A percentile compares a stretch with the other conserved stretches of the same genome.
Conservation (phyloP, 2,113 vertebrate genomes). For the Toxotes jaculatrix region DNA sequence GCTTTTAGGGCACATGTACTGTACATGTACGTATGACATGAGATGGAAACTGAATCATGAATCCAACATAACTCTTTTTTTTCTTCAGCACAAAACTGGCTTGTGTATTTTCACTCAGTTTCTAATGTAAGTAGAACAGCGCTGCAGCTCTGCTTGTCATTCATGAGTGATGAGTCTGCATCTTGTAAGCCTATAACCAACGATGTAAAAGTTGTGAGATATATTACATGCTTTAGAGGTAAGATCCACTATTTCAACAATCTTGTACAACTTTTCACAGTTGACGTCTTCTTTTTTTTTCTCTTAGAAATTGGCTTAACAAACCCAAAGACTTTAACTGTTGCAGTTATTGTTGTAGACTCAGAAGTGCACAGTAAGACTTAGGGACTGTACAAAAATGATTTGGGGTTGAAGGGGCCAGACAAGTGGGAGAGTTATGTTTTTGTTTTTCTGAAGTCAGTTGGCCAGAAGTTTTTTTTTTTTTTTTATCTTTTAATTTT, state of each 20-base stretch:
- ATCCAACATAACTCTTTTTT: not conserved
- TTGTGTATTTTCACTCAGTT: not conserved
- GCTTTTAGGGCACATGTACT: constrained; percentile 59
- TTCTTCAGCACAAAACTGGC: constrained; percentile 2
- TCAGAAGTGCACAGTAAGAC: not conserved
- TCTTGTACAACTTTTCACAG: constrained; percentile 9
- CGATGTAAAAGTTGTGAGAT: constrained; percentile 2
- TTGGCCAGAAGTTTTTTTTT: no score
- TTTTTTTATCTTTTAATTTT: not conserved
- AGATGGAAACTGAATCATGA: constrained; percentile 50
- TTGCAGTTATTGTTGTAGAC: not conserved
- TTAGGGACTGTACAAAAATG: constrained; percentile 18
- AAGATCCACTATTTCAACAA: constrained; percentile 15
- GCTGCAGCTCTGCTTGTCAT: constrained; percentile 15
- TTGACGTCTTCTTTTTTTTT: not conserved
- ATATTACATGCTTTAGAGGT: not conserved
- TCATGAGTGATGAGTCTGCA: not conserved
- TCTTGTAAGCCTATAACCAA: constrained; percentile 19
- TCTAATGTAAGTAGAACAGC: not conserved
- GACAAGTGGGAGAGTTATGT: not conserved
- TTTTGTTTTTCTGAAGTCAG: not conserved
- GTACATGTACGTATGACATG: constrained; percentile 31
- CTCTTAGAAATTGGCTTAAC: constrained; percentile 1
- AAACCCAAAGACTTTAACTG: constrained; percentile 3
- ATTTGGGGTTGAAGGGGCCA: no score